Conservation (phyloP, 2,888 invertebrate species). For the Tachina lurida region DNA sequence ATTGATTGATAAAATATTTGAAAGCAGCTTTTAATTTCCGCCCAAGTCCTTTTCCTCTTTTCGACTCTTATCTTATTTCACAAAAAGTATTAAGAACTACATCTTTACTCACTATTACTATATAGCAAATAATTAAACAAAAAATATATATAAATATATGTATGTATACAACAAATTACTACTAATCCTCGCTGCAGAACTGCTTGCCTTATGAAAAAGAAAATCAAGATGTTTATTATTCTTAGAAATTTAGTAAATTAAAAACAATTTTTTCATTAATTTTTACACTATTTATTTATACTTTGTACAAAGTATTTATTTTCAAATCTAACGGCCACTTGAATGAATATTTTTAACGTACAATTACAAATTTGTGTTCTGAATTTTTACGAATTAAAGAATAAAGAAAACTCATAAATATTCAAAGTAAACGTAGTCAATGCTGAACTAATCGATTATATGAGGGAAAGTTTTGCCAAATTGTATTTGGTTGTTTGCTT, state of each 20-base stretch:
- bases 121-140: slow-evolving; percentile 32
- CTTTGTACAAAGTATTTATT: slow-evolving; percentile 35
- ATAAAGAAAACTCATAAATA: too few species aligned
- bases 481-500: too few species aligned
- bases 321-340: slow-evolving; percentile 12
- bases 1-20: slow-evolving; percentile 5
- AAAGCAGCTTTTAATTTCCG: slow-evolving; percentile 20
- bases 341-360: neutral
- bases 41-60: neutral
- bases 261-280: slow-evolving; percentile 5
- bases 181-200: slow-evolving; percentile 70
- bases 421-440: too few species aligned
- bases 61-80: slow-evolving; percentile 15
- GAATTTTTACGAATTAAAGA: too few species aligned
- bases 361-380: too few species aligned
- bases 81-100: slow-evolving; percentile 61
- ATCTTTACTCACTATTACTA: slow-evolving; percentile 42
- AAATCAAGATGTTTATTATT: slow-evolving; percentile 66
- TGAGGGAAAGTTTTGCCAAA: too few species aligned
- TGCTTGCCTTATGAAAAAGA: slow-evolving; percentile 70
- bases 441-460: too few species aligned
- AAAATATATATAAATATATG: slow-evolving; percentile 2
- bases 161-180: slow-evolving; percentile 23
- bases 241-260: slow-evolving; percentile 46
- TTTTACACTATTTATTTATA: slow-evolving; percentile 5